phyloP scores from a whole-genome alignment of 2,888 invertebrate genomes.

The Sericinus montela region DNA sequence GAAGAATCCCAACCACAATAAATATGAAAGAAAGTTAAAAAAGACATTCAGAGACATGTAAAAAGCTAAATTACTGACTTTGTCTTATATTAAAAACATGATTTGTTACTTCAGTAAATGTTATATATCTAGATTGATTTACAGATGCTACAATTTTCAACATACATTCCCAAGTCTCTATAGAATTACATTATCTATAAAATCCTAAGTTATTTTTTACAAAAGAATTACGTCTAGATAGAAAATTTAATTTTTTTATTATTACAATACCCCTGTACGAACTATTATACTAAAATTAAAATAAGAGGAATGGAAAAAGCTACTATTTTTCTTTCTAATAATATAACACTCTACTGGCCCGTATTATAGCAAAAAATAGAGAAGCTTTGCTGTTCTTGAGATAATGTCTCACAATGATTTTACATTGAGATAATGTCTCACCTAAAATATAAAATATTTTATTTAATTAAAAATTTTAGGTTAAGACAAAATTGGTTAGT shows the following conservation, averaged over 20 bases:
- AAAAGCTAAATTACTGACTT: neutral
- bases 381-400: no score
- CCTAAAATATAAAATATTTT: no score
- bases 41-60: no score
- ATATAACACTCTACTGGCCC: no score
- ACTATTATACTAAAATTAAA: neutral
- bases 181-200: slow-evolving; percentile 1
- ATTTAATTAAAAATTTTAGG: no score
- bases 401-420: no score
- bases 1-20: no score
- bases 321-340: neutral
- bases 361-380: no score
- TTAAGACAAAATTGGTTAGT: no score
- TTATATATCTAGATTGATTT: neutral
- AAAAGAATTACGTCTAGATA: neutral
- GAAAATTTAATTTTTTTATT: slow-evolving; percentile 2
- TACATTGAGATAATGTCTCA: no score
- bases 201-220: neutral
- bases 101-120: neutral
- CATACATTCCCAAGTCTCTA: neutral
- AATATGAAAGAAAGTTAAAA: no score
- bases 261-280: slow-evolving; percentile 14
- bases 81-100: neutral
- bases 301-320: neutral
- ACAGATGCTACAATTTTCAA: neutral